A percentile compares a stretch with the other conserved stretches of the same genome.
phyloP scores from a whole-genome alignment of 1,140 invertebrate species.

The Pectinophora gossypiella region DNA sequence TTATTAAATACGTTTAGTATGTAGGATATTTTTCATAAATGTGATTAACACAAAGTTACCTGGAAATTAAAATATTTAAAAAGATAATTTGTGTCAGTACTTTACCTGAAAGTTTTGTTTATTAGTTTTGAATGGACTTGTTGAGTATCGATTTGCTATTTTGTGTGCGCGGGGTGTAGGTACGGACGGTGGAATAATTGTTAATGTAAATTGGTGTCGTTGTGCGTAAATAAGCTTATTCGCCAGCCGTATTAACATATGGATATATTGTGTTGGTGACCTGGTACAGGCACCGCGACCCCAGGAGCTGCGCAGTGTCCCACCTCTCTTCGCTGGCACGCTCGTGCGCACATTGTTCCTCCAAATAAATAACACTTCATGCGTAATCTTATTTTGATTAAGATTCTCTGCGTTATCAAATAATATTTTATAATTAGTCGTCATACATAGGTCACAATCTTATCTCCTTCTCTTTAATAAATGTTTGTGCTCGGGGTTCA shows the following conservation, averaged over 20 bases:
- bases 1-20: too few relatives aligned
- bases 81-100: too few relatives aligned
- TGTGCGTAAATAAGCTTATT: slow-evolving; percentile 44
- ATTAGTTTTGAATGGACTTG: too few relatives aligned
- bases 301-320: slow-evolving; percentile 28
- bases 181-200: slow-evolving; percentile 29
- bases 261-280: slow-evolving; percentile 51
- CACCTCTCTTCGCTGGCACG: slow-evolving; percentile 19
- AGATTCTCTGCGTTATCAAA: slow-evolving; percentile 42
- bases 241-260: slow-evolving; percentile 50
- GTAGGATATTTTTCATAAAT: too few relatives aligned
- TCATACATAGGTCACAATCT: slow-evolving; percentile 57
- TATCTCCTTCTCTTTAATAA: slow-evolving; percentile 68
- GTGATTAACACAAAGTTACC: too few relatives aligned
- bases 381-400: slow-evolving; percentile 62
- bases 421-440: slow-evolving; percentile 53
- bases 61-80: too few relatives aligned
- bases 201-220: slow-evolving; percentile 39
- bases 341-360: slow-evolving; percentile 29
- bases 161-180: neutral
- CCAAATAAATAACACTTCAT: slow-evolving; percentile 36
- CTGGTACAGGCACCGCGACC: slow-evolving; percentile 44
- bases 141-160: neutral
- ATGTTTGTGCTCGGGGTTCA: slow-evolving; percentile 63
- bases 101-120: too few relatives aligned